Conservation (phyloP, 2,888 invertebrate species). For the Priocnemis perturbator region DNA sequence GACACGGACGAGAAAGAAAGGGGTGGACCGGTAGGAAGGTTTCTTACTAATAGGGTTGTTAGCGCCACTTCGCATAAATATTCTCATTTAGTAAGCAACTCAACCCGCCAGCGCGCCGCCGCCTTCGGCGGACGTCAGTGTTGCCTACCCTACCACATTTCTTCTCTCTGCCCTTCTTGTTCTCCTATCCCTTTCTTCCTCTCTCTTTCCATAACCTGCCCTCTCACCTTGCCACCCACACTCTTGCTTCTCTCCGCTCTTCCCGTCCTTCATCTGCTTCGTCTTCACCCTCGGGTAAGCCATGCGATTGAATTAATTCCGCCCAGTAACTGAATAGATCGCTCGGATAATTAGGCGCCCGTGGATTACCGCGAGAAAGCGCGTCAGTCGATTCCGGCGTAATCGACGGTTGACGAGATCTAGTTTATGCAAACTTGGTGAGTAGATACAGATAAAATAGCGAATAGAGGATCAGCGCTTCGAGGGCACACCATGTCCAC, state of each 20-base stretch:
- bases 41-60: constrained; percentile 49
- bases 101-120: not conserved
- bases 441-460: too few species aligned
- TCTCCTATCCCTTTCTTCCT: too few species aligned
- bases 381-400: too few species aligned
- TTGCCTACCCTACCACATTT: not conserved
- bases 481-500: too few species aligned
- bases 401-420: too few species aligned
- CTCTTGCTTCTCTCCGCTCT: not conserved
- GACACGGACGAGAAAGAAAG: not conserved
- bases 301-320: constrained; percentile 3
- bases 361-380: too few species aligned
- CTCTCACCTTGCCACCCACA: not conserved
- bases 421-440: too few species aligned
- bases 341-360: not conserved
- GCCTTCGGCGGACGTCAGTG: too few species aligned
- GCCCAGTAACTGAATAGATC: not conserved
- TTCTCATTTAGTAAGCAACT: constrained; percentile 49
- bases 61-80: constrained; percentile 56
- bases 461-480: too few species aligned
- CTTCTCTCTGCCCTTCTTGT: too few species aligned
- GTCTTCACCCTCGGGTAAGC: constrained; percentile 7
- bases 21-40: constrained; percentile 9
- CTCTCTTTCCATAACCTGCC: too few species aligned
- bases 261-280: constrained; percentile 9